These are phyloP conservation scores for Nothura maculosa DNA, from an alignment of 2,797 vertebrate species.

Conservation along the genomic window DNA sequence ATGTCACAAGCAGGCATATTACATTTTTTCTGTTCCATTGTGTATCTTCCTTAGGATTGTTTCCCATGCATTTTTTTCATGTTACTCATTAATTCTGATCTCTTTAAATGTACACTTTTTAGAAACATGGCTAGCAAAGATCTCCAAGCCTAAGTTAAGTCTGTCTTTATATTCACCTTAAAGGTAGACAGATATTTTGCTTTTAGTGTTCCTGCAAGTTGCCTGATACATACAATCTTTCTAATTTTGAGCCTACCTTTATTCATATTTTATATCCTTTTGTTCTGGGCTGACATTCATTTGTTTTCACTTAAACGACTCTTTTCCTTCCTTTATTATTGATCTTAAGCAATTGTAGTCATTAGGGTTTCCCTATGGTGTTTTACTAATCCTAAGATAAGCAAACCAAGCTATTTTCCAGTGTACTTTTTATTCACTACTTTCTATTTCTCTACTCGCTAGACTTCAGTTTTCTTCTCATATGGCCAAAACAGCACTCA, in stretches of 20 bases:
- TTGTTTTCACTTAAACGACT: constrained; percentile 17
- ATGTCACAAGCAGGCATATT: background rate
- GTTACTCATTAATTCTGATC: background rate
- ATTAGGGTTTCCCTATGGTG: background rate
- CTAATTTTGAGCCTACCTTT: background rate
- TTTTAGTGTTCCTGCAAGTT: background rate
- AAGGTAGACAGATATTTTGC: background rate
- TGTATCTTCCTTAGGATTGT: background rate
- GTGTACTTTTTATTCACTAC: background rate
- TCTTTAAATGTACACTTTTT: background rate
- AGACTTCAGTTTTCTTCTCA: constrained; percentile 3
- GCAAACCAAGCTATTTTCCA: constrained; percentile 42
- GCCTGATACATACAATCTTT: background rate
- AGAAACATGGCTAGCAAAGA: background rate
- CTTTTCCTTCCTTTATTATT: background rate
- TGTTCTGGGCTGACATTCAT: background rate
- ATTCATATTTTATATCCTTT: background rate
- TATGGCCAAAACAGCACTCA: background rate
- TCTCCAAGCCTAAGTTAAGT: background rate
- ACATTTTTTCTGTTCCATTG: background rate
- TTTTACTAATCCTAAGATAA: constrained; percentile 16
- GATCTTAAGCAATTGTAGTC: background rate
- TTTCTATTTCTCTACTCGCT: background rate
- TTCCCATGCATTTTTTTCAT: background rate
- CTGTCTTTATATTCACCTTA: background rate